A percentile compares a stretch with the other conserved stretches of the same genome.
Evolutionary conservation across 2,113 vertebrate genomes (phyloP).

Genomic region (Baryphthengus martii): DNA sequence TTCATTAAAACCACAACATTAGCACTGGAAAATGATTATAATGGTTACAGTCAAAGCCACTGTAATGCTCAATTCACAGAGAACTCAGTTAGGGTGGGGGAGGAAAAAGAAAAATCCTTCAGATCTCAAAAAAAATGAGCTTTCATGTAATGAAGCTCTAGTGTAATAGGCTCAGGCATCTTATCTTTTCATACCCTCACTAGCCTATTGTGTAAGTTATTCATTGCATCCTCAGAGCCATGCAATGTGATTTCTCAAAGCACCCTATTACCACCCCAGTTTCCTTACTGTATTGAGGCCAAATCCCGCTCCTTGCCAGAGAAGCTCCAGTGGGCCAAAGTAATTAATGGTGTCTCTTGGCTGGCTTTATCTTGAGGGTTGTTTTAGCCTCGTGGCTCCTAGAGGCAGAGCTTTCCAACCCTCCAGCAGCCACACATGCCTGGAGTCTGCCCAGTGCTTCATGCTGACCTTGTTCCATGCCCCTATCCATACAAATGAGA

Average conservation of each 20-base stretch:
- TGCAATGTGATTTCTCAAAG: neutral
- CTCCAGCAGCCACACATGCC: neutral
- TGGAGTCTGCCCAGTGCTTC: neutral
- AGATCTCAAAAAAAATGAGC: neutral
- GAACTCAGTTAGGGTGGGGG: neutral
- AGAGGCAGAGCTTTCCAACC: neutral
- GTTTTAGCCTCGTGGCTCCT: neutral
- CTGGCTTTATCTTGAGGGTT: neutral
- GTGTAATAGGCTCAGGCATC: neutral
- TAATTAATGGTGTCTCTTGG: neutral
- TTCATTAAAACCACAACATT: constrained; percentile 81
- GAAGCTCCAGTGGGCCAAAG: neutral
- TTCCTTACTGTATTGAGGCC: neutral
- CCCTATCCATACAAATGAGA: neutral
- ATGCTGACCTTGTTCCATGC: neutral
- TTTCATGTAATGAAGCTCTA: neutral
- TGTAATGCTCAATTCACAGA: constrained; percentile 71
- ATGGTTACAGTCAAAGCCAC: constrained; percentile 86
- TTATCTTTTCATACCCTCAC: neutral
- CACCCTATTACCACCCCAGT: neutral
- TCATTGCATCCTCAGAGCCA: neutral
- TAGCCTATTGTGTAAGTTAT: neutral
- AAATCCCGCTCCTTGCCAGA: neutral
- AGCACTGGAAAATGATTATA: constrained; percentile 78
- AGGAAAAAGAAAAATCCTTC: neutral